Evolutionary conservation across 2,113 vertebrate species (phyloP), one percentile per base, ranked within the genome.

Genomic region (Vulpes lagopus): DNA sequence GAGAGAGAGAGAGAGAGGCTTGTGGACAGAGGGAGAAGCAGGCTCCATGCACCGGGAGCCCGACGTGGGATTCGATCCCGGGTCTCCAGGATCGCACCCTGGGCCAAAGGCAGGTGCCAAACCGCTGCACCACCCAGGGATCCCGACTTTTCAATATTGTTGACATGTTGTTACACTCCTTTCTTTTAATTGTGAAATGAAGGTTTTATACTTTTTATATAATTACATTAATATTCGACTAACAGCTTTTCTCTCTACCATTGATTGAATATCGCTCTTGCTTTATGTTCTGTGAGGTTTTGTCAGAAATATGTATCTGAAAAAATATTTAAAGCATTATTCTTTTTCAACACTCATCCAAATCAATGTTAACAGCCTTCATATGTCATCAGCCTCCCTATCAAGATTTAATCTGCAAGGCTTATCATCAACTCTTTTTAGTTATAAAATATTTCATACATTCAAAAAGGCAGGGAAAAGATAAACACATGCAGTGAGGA

Each of bases 381-480:
- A 23, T 25, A 93, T 55, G 22, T n/a, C 16, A 67, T 94, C 23
- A 80, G 67, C 12, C 8, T 92, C 71, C 65, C 35, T 32, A n/a
- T 30, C n/a, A 65, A 67, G 78, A 87, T 76, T 95, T 76, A 83
- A 93, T 78, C 83, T 53, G 57, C 16, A 89, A 65, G 5, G 1
- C 5, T 64, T 92, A 43, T 57, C 89, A 17, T 30, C 38, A 23
- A 6, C 8, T 94, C 51, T 93, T 60, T 85, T 92, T 76, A 51
- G 82, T 95, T 74, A 55, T 38, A 79, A 97, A 92, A 60, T 84
- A 91, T 65, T 92, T 92, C 32, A 85, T 51, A n/a, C 38, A 69
- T 59, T 90, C 30, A 59, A 80, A 84, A 73, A 92, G 7, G 32
- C 9, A 32, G 23, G n/a, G 74, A 94, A 73, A 55, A 5, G 60